Evolutionary conservation across 1,140 invertebrate species (phyloP).

Genomic region (Lithobius niger): DNA sequence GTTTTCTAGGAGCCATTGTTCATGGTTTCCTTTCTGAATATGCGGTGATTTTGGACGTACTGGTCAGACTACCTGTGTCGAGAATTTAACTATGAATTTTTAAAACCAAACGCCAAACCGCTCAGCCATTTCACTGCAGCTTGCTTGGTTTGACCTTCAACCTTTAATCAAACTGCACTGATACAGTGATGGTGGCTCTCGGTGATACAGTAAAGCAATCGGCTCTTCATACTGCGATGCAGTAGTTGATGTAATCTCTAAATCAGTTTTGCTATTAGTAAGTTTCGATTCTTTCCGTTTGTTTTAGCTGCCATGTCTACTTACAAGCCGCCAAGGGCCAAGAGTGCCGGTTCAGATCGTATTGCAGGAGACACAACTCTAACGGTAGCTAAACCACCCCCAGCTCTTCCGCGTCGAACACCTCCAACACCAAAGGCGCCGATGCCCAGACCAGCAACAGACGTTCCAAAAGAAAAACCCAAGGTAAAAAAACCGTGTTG

Average conservation of each 20-base stretch:
- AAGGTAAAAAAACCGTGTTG: neutral
- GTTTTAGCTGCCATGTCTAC: conserved; percentile 14
- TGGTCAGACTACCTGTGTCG: too few species aligned
- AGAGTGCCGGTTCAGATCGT: conserved; percentile 19
- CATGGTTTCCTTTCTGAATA: too few species aligned
- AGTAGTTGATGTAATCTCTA: neutral
- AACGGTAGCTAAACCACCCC: neutral
- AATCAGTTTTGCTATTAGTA: neutral
- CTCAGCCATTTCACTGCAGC: too few species aligned
- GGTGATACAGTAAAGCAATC: conserved; percentile 1
- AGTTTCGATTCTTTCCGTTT: conserved; percentile 9
- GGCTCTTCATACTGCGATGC: too few species aligned
- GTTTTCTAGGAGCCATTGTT: too few species aligned
- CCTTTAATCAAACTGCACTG: too few species aligned
- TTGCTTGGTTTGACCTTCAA: too few species aligned
- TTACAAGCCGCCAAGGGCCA: conserved; percentile 18
- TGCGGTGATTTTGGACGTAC: too few species aligned
- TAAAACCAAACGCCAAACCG: too few species aligned
- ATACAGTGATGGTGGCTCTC: too few species aligned
- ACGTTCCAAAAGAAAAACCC: conserved; percentile 4
- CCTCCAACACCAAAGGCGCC: neutral
- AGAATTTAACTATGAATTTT: too few species aligned
- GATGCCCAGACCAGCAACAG: neutral
- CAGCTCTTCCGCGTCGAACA: neutral
- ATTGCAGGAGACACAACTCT: conserved; percentile 15